Evolutionary conservation across 2,113 vertebrate species (phyloP).

Genomic region (Nannospalax galili): DNA sequence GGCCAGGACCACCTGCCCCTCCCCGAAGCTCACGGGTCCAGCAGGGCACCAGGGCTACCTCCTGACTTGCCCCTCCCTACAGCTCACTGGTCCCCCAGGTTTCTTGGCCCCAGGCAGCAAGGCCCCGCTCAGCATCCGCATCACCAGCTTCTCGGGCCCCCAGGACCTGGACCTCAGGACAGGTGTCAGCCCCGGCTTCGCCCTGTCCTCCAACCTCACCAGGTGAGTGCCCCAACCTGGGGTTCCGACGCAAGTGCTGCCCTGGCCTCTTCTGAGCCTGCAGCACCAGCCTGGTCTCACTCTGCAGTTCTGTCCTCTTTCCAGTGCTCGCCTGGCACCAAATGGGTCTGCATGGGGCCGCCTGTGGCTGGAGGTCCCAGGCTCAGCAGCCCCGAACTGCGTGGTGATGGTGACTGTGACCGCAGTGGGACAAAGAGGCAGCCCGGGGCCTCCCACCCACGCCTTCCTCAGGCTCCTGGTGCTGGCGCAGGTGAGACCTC

Average conservation of each 20-base stretch:
- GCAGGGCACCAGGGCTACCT: slow-evolving; percentile 57
- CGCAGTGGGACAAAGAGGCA: slow-evolving; percentile 49
- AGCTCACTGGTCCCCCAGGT: slow-evolving; percentile 21
- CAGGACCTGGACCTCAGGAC: slow-evolving; percentile 65
- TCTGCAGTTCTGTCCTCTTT: not conserved
- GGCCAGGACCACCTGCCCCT: rapidly evolving
- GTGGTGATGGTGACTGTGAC: slow-evolving; percentile 87
- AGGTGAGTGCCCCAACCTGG: too few relatives aligned
- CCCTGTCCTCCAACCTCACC: slow-evolving; percentile 69
- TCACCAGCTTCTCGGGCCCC: slow-evolving; percentile 63
- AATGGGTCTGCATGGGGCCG: slow-evolving; percentile 81
- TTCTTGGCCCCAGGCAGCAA: slow-evolving; percentile 67
- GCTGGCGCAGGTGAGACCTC: slow-evolving; percentile 3
- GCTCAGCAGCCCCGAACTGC: slow-evolving; percentile 75
- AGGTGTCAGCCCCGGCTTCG: slow-evolving; percentile 44
- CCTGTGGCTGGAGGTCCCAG: slow-evolving; percentile 85
- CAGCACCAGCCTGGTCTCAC: not conserved
- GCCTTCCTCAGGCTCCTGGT: slow-evolving; percentile 89
- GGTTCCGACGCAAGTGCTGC: too few relatives aligned
- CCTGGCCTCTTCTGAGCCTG: too few relatives aligned
- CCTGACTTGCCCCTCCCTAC: not conserved
- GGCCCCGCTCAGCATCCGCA: slow-evolving; percentile 48
- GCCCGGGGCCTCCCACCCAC: slow-evolving; percentile 68
- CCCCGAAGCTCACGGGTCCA: slow-evolving; percentile 26
- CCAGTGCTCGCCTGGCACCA: slow-evolving; percentile 79